Conservation (phyloP, 2,888 invertebrate genomes). For the Eristalis intricaria region DNA sequence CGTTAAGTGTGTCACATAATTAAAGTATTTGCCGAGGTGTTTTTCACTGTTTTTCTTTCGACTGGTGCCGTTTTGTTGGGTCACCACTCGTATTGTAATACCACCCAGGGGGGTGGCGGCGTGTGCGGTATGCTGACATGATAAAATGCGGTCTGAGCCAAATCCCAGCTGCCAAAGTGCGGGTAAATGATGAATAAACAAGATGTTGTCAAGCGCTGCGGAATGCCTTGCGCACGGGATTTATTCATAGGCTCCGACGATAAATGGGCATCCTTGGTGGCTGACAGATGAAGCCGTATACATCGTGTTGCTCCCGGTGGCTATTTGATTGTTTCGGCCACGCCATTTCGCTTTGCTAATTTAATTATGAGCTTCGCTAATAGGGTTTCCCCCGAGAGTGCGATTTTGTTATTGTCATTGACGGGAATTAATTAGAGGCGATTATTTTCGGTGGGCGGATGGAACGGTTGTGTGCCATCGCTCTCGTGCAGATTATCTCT, state of each 20-base stretch:
- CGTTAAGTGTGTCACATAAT: conserved; percentile 60
- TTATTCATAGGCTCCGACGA: conserved; percentile 21
- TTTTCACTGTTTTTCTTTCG: conserved; percentile 1
- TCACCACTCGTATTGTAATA: conserved; percentile 22
- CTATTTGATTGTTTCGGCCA: conserved; percentile 30
- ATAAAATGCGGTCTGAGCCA: conserved; percentile 40
- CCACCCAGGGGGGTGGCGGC: conserved; percentile 32
- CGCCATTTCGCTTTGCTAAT: conserved; percentile 37
- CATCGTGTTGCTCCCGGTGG: conserved; percentile 7
- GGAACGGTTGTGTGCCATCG: not conserved
- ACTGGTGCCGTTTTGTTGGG: not conserved
- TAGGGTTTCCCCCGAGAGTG: not conserved
- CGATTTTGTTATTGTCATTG: not conserved
- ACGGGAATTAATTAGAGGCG: not conserved
- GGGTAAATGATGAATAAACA: conserved; percentile 64
- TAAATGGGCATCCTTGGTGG: conserved; percentile 28
- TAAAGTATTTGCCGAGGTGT: conserved; percentile 49
- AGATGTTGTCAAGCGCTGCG: conserved; percentile 32
- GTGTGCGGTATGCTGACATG: conserved; percentile 44
- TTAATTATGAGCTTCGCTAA: conserved; percentile 38
- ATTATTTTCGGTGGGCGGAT: not conserved
- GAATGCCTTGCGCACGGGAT: conserved; percentile 41
- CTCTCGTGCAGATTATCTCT: not conserved
- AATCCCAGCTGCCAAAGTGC: conserved; percentile 55
- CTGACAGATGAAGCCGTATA: conserved; percentile 14